Evolutionary conservation across 2,113 vertebrate genomes (phyloP), one percentile per base, ranked within the genome.

Genomic region (Anoplopoma fimbria): DNA sequence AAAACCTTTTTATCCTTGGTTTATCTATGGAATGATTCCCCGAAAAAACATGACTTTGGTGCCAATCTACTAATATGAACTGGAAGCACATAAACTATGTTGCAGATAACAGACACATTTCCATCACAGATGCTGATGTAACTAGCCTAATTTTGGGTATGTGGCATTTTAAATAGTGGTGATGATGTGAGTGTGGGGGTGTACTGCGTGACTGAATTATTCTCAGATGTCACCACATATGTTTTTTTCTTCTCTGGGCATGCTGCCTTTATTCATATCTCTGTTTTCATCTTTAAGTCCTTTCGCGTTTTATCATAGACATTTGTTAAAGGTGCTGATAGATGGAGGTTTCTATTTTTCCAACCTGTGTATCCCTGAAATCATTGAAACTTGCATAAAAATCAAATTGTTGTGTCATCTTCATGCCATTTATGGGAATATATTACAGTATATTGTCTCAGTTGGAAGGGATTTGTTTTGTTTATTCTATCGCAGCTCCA

Each of bases 401-500:
- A 60, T 60, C 51, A 40, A 47, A 49, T 61, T 51, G 45, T 34
- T 23, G 14, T 45, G 6, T 40, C 65, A 38, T 62, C 13, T 72
- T 55, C 33, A 38, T n/a, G 15, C 23, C 36, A 29, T 10, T 14
- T 12, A 13, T 12, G 33, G 33, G 9, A 62, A 55, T 73, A 9
- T 57, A 4, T 25, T 34, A 0, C 12, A 7, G 8, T 49, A 36
- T 29, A 12, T 5, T 23, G 38, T 40, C 33, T 65, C 21, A 21
- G 23, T 69, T 57, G 23, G 51, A 6, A 47, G 15, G 25, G 58
- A 19, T 19, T 47, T 21, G 2, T 21, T 45, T 45, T 17, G 12
- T 40, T 51, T 33, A 9, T 51, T 21, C 38, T 45, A 45, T 69
- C n/a, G 69, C 15, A 75, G 51, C 65, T 67, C 38, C 45, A 55